phyloP scores from a whole-genome alignment of 2,888 invertebrate species.

The Drosophila kuntzei region DNA sequence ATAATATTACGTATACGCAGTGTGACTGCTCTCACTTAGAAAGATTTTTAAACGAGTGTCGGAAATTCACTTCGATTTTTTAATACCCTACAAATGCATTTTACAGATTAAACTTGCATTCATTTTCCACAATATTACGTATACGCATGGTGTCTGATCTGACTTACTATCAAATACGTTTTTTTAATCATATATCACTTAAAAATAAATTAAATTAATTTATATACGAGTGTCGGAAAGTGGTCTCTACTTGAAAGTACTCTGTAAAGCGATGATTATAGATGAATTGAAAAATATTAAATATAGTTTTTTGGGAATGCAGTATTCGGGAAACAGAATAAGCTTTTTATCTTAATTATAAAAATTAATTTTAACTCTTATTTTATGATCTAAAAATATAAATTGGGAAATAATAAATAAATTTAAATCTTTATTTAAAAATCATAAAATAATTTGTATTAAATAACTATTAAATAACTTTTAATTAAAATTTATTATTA shows the following conservation, averaged over 20 bases:
- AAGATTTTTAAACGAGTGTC: not conserved
- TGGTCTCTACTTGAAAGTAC: not conserved
- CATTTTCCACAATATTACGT: not conserved
- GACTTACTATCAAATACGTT: not conserved
- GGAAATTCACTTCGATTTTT: not conserved
- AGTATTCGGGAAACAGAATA: too few species aligned
- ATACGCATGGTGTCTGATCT: not conserved
- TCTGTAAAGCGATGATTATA: not conserved
- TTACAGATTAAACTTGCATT: not conserved
- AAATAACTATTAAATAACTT: too few species aligned
- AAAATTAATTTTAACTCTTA: too few species aligned
- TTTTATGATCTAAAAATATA: too few species aligned
- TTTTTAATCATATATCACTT: not conserved
- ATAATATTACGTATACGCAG: not conserved
- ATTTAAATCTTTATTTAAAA: too few species aligned
- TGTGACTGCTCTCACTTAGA: not conserved
- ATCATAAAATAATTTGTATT: too few species aligned
- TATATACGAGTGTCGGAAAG: not conserved
- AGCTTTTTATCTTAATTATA: too few species aligned
- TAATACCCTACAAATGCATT: not conserved
- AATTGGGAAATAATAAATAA: too few species aligned
- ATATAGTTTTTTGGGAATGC: too few species aligned
- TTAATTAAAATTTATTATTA: too few species aligned
- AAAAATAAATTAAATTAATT: not conserved
- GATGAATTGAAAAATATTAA: too few species aligned